A percentile compares a stretch with the other conserved stretches of the same genome.
phyloP scores from a whole-genome alignment of 2,888 invertebrate genomes.

The Catocala sponsa region DNA sequence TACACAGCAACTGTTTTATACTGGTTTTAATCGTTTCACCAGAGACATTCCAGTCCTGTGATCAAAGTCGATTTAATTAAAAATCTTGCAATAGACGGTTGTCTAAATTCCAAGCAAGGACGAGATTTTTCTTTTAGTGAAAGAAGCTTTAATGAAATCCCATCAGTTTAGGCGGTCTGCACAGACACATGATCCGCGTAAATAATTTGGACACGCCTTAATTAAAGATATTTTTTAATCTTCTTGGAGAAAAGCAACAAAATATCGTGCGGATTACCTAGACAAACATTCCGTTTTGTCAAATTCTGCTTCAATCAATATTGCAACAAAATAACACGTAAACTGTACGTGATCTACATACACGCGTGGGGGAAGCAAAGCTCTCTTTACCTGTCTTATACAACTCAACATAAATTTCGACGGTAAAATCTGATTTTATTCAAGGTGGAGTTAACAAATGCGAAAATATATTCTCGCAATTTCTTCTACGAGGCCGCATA shows the following conservation, averaged over 20 bases:
- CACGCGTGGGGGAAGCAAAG: conserved; percentile 33
- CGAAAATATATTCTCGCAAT: conserved; percentile 77
- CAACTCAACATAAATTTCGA: conserved; percentile 61
- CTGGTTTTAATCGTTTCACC: conserved; percentile 78
- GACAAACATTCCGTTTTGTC: background rate
- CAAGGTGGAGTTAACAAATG: conserved; percentile 74
- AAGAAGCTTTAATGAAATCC: conserved; percentile 76
- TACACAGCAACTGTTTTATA: conserved; percentile 72
- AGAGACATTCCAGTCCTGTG: conserved; percentile 80
- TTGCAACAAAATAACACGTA: conserved; percentile 39
- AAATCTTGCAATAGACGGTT: conserved; percentile 81
- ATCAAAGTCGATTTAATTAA: conserved; percentile 86
- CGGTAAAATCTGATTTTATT: conserved; percentile 70
- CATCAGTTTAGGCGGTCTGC: conserved; percentile 61
- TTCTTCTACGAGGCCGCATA: conserved; percentile 77
- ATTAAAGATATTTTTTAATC: conserved; percentile 6
- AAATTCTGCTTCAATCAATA: conserved; percentile 23
- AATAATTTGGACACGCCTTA: conserved; percentile 18
- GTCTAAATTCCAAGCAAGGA: conserved; percentile 80
- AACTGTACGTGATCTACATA: conserved; percentile 43
- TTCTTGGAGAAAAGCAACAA: background rate
- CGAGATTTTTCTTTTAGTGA: conserved; percentile 70
- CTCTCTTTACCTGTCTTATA: conserved; percentile 51
- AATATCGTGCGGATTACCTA: background rate
- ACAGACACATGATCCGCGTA: conserved; percentile 34